These are phyloP conservation scores for Alauda arvensis DNA, from an alignment of 2,797 vertebrate genomes.

Conservation along the genomic window DNA sequence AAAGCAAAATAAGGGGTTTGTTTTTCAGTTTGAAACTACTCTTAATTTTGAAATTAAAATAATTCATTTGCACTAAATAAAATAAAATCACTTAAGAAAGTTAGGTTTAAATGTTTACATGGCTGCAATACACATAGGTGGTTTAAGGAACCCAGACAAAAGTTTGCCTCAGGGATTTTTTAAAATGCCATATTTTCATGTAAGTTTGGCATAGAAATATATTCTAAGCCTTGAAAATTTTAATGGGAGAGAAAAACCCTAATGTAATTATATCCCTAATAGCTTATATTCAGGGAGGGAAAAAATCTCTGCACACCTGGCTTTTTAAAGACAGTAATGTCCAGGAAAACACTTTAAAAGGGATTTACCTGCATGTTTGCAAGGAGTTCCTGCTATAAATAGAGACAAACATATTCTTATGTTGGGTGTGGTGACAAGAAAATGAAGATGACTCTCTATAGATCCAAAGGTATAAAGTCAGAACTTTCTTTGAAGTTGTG, in stretches of 20 bases:
- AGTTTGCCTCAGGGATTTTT: not conserved
- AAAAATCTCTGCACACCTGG: not conserved
- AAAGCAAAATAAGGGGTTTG: not conserved
- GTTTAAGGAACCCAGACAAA: not conserved
- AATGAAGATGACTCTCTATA: not conserved
- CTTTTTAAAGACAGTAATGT: not conserved
- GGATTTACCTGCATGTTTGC: not conserved
- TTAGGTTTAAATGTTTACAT: not conserved
- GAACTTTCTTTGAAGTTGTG: not conserved
- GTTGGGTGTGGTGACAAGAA: not conserved
- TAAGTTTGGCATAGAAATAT: not conserved
- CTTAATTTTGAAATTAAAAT: not conserved
- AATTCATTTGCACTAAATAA: not conserved
- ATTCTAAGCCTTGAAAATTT: not conserved
- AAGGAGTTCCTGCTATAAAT: not conserved
- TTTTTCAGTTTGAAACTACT: not conserved
- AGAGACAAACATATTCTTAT: not conserved
- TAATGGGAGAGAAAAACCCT: not conserved
- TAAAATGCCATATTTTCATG: not conserved
- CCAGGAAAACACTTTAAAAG: not conserved
- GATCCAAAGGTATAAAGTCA: not conserved
- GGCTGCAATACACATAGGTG: not conserved
- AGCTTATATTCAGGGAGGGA: not conserved
- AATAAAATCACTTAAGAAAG: not conserved
- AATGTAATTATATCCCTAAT: not conserved